Conservation (phyloP, 2,888 invertebrate species). For the Griposia aprilina region DNA sequence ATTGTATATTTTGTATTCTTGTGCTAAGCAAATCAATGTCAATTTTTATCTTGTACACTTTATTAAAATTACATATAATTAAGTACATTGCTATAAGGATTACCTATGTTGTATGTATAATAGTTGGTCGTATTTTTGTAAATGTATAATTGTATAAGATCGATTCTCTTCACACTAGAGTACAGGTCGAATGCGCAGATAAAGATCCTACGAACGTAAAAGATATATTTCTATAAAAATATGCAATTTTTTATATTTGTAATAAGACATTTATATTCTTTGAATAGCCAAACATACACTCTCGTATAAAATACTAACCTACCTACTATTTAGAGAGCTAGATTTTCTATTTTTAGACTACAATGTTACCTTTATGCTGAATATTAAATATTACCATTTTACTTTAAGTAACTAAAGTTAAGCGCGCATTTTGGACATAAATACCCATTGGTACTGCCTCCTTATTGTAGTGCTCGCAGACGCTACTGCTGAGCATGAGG, state of each 20-base stretch:
- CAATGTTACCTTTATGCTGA: conserved; percentile 28
- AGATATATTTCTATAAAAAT: conserved; percentile 29
- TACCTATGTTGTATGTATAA: background rate
- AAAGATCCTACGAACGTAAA: background rate
- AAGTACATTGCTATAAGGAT: conserved; percentile 5
- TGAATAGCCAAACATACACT: conserved; percentile 8
- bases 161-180: background rate
- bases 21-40: conserved; percentile 9
- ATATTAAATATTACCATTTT: conserved; percentile 27
- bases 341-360: conserved; percentile 55
- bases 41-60: conserved; percentile 36
- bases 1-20: conserved; percentile 25
- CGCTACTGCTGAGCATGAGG: background rate
- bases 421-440: background rate
- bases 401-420: background rate
- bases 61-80: conserved; percentile 2
- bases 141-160: conserved; percentile 26
- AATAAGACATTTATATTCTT: conserved; percentile 24
- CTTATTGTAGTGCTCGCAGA: too few relatives aligned
- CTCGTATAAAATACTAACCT: conserved; percentile 16
- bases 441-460: background rate
- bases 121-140: conserved; percentile 41
- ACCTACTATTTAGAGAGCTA: conserved; percentile 53
- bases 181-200: background rate
- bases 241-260: conserved; percentile 33